These are phyloP conservation scores for Drosophila subobscura DNA, from an alignment of 1,140 invertebrate species.

Conservation along the genomic window DNA sequence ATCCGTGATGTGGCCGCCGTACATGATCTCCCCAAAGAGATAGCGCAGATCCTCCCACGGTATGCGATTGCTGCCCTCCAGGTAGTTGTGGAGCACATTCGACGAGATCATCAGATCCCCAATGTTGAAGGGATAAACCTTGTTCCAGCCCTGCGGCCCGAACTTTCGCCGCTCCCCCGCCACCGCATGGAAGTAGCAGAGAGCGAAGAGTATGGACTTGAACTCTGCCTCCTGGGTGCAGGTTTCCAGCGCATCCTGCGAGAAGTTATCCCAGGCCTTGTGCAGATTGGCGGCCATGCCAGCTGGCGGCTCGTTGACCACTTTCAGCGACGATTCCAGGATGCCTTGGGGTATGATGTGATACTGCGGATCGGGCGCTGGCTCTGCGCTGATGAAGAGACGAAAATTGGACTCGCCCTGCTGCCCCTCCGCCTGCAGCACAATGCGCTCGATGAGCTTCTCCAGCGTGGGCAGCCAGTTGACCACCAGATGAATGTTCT, in stretches of 20 bases:
- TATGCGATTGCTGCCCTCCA: constrained; percentile 94
- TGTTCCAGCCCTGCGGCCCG: constrained; percentile 97
- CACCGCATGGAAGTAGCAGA: constrained; percentile 98
- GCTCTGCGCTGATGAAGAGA: constrained; percentile 87
- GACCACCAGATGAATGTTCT: constrained; percentile 96
- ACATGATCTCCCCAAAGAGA: constrained; percentile 98
- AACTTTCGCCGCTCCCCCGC: constrained; percentile 97
- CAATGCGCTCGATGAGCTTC: constrained; percentile 92
- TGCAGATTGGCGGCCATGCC: constrained; percentile 97
- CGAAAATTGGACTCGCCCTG: constrained; percentile 86
- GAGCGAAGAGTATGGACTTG: constrained; percentile 94
- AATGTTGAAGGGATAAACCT: constrained; percentile 91
- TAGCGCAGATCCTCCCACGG: constrained; percentile 97
- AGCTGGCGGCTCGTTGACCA: constrained; percentile 97
- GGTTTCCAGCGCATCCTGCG: constrained; percentile 95
- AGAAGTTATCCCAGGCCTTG: constrained; percentile 97
- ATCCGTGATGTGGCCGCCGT: constrained; percentile 98
- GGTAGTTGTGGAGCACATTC: constrained; percentile 95
- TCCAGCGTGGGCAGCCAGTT: constrained; percentile 95
- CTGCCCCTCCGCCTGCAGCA: constrained; percentile 81
- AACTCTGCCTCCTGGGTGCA: constrained; percentile 97
- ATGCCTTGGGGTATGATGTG: constrained; percentile 91
- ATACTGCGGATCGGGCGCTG: constrained; percentile 85
- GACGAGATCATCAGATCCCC: constrained; percentile 97
- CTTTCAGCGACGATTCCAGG: constrained; percentile 96